phyloP scores from a whole-genome alignment of 2,888 invertebrate genomes.

The Epinotia nisella region DNA sequence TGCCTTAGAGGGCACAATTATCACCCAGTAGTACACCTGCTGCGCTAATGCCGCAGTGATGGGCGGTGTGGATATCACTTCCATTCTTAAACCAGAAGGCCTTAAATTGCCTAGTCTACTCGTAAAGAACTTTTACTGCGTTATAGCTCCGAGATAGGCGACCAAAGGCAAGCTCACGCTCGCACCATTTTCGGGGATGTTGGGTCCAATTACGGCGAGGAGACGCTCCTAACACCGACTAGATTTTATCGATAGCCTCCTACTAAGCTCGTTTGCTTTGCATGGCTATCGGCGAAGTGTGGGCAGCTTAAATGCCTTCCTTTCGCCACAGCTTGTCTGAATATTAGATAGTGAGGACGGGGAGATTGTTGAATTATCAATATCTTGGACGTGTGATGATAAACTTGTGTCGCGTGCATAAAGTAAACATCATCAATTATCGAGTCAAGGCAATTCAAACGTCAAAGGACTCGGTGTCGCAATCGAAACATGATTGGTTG shows the following conservation, averaged over 20 bases:
- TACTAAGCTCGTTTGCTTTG: conserved; percentile 18
- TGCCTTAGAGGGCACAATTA: conserved; percentile 66
- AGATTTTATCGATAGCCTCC: conserved; percentile 36
- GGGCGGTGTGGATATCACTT: conserved; percentile 29
- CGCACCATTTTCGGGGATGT: conserved; percentile 49
- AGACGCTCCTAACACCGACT: conserved; percentile 24
- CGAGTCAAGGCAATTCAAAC: conserved; percentile 47
- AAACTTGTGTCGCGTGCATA: conserved; percentile 31
- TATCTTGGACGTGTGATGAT: conserved; percentile 2
- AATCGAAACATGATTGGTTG: conserved; percentile 29
- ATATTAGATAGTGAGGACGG: neutral
- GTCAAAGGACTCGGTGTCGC: conserved; percentile 43
- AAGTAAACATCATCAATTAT: conserved; percentile 44
- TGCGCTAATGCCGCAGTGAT: conserved; percentile 57
- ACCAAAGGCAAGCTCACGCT: conserved; percentile 49
- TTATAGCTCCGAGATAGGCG: neutral
- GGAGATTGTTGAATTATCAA: neutral
- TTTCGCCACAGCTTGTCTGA: neutral
- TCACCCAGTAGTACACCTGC: conserved; percentile 67
- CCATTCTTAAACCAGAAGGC: neutral
- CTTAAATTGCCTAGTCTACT: neutral
- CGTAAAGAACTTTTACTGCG: neutral
- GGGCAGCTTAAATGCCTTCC: neutral
- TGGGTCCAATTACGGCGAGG: conserved; percentile 53
- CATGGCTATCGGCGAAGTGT: conserved; percentile 11